Percentiles rank a stretch among this genome's conserved stretches.
phyloP scores from a whole-genome alignment of 2,797 vertebrate genomes.

The Craterocephalus amniculus region DNA sequence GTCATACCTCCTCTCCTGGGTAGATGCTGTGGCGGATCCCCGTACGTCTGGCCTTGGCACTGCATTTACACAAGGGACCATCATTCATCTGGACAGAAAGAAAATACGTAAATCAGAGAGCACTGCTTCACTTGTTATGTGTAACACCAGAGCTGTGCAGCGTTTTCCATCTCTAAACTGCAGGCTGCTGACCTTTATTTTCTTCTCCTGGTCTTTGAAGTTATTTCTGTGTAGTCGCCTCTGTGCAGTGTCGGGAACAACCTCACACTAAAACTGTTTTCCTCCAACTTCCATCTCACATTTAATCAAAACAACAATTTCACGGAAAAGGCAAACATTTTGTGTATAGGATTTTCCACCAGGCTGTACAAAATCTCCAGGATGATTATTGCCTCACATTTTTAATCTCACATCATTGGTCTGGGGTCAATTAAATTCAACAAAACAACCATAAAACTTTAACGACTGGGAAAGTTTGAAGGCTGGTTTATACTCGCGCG shows the following conservation, averaged over 20 bases:
- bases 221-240: not conserved
- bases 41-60: conserved; percentile 94
- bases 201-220: not conserved
- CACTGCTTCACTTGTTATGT: conserved; percentile 36
- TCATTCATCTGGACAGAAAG: conserved; percentile 93
- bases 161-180: conserved; percentile 20
- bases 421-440: no score
- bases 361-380: no score
- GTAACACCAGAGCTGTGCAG: conserved; percentile 15
- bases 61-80: conserved; percentile 97
- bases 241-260: not conserved
- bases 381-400: no score
- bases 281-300: not conserved
- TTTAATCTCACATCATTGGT: no score
- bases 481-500: no score
- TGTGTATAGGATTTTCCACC: not conserved
- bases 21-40: conserved; percentile 99
- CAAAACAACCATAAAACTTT: no score
- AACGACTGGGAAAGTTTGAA: no score
- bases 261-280: conserved; percentile 1
- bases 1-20: conserved; percentile 94
- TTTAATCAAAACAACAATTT: not conserved
- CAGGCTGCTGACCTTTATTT: conserved; percentile 32
- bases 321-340: not conserved
- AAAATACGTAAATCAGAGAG: conserved; percentile 59